Evolutionary conservation across 2,113 vertebrate genomes (phyloP), one percentile per base, ranked within the genome.

Genomic region (Coregonus clupeaformis): DNA sequence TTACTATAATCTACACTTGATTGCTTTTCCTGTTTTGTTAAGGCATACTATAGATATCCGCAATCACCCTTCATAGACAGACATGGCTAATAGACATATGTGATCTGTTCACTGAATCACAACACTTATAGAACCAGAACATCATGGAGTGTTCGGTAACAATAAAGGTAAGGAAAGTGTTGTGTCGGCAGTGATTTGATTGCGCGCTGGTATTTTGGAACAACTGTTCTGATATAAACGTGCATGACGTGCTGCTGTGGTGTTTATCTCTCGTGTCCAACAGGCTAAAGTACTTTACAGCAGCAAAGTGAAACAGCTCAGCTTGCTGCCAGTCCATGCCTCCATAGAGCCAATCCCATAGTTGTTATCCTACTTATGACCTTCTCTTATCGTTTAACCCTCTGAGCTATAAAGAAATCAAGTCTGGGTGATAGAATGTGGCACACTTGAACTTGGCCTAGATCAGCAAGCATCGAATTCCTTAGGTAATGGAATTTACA

Each of bases 291-390:
- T 36, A 9, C 36, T 55, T 13, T 18, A 55, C 49, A 55, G 18
- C 49, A 69, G 22, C 20, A 68, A 69, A 13, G 20, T 69, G 3
- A 24, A 49, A 45, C 45, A 24, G 22, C 5, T n/a, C 22, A 11
- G 49, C 47, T 27, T 36, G 6, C 24, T 20, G 47, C 49, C 69
- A 52, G 42, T 52, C 24, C 47, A 36, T 7, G 36, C 49, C 13
- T 55, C 13, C 49, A 65, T 13, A 11, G n/a, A 27, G 60, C n/a
- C 9, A 5, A 65, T 25, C n/a, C 24, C 6, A 64, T 24, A 22
- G n/a, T 57, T 68, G 47, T 68, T 74, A 68, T 68, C 73, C 57
- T 59, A 59, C 59, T 68, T 77, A 72, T 77, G 12, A 3, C 11
- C 66, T 22, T 2, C 49, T 66, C 30, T 78, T 22, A 47, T 68